Conservation (phyloP, 2,888 invertebrate species). For the Lomographa bimaculata region DNA sequence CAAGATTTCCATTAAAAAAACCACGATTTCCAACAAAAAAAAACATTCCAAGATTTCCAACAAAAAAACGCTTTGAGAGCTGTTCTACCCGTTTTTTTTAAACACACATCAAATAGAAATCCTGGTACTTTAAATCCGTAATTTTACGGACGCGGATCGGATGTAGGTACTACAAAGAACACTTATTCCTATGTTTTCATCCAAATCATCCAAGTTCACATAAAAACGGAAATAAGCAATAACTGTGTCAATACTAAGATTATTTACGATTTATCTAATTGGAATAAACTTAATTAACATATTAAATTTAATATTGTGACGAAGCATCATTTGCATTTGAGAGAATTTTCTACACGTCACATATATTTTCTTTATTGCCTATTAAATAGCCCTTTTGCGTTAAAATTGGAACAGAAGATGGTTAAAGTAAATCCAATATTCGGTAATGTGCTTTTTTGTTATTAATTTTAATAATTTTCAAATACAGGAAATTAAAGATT, state of each 20-base stretch:
- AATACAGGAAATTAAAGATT: constrained; percentile 23
- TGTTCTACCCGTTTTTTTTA: too few relatives aligned
- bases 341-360: constrained; percentile 19
- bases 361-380: constrained; percentile 26
- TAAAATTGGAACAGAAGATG: constrained; percentile 5
- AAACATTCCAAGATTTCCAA: too few relatives aligned
- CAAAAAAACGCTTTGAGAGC: too few relatives aligned
- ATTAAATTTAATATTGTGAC: constrained; percentile 20
- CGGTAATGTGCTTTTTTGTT: constrained; percentile 17
- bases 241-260: constrained; percentile 16
- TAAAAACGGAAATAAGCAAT: constrained; percentile 12
- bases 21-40: too few relatives aligned
- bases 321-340: constrained; percentile 17
- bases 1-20: too few relatives aligned
- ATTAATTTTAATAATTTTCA: constrained; percentile 16
- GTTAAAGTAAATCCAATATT: constrained; percentile 23
- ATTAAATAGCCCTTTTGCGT: too few relatives aligned
- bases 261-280: constrained; percentile 33
- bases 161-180: too few relatives aligned
- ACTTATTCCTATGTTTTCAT: too few relatives aligned
- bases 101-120: too few relatives aligned
- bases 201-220: constrained; percentile 3
- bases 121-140: too few relatives aligned
- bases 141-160: too few relatives aligned
- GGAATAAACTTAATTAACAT: constrained; percentile 31